phyloP scores from a whole-genome alignment of 1,140 invertebrate genomes.

The Philotrypesis tridentata region DNA sequence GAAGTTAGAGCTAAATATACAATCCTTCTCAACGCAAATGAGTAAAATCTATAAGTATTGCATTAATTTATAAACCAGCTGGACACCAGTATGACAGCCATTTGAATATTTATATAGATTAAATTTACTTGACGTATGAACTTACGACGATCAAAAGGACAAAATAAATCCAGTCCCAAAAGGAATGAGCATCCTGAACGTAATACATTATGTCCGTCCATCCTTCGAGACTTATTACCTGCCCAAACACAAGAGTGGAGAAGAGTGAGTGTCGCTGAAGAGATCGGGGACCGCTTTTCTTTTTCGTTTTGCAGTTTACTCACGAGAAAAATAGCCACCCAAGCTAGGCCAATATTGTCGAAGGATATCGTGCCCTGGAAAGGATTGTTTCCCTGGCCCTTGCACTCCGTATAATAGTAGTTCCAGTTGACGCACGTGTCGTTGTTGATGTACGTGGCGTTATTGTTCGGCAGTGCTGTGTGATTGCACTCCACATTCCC shows the following conservation, averaged over 20 bases:
- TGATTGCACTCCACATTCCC: conserved; percentile 77
- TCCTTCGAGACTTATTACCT: conserved; percentile 90
- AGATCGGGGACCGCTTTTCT: too few relatives aligned
- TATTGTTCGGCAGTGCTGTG: conserved; percentile 71
- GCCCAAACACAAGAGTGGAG: conserved; percentile 60
- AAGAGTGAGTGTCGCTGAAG: background rate
- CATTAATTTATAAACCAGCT: too few relatives aligned
- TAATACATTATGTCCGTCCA: conserved; percentile 99
- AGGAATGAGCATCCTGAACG: conserved; percentile 99
- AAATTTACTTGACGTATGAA: conserved; percentile 47
- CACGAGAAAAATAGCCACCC: conserved; percentile 99
- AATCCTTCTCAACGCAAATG: too few relatives aligned
- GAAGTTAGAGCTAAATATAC: too few relatives aligned
- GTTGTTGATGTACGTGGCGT: conserved; percentile 73
- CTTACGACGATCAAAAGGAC: conserved; percentile 99
- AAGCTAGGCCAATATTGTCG: conserved; percentile 99
- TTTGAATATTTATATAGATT: too few relatives aligned
- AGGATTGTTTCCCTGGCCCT: conserved; percentile 94
- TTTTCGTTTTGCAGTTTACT: conserved; percentile 71
- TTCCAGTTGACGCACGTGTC: conserved; percentile 97
- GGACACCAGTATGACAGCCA: too few relatives aligned
- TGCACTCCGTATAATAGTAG: conserved; percentile 97
- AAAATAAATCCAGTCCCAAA: conserved; percentile 99
- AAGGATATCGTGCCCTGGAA: conserved; percentile 99
- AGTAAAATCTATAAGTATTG: too few relatives aligned